Base-by-base conservation (phyloP, 2,113 vertebrate genomes). In the Trematomus loennbergii region DNA sequence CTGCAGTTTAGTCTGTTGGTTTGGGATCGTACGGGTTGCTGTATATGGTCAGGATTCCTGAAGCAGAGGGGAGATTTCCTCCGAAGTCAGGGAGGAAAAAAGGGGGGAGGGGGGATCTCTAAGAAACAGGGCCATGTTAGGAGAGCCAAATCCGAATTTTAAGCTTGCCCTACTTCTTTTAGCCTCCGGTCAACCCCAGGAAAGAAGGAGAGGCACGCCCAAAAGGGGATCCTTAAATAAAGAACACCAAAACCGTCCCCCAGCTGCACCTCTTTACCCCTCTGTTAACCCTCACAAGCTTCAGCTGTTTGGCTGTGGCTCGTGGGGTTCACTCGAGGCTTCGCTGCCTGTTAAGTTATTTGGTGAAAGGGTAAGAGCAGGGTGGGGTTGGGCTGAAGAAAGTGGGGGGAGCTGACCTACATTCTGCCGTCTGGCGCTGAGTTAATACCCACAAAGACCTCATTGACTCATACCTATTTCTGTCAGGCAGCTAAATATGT, bases 371-470 rank as follows among this genome's bases (percentile, higher is more conserved):
- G 54, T 50, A 49, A 72, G 60, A 57, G 74, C 49, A 74, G 78
- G 83, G 78, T 66, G 61, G 85, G 85, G 66, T 59, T 29, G 0
- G 48, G 61, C 33, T 65, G 63, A 71, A 74, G 85, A 79, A 77
- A 71, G 67, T 53, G 33, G 90, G 91, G 58, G 90, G 81, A 36
- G 85, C 81, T 94, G 95, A 94, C 95, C 94, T 94, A 95, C 83
- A 94, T 95, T 94, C 79, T 72, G 33, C 73, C 69, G 77, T 48
- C 45, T n/a, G 58, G 45, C 29, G 25, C 62, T 71, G 69, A 46
- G 62, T 67, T 72, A 45, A 75, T 40, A 52, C 18, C 69, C 79
- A 84, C 82, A 87, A 76, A 62, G 33, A 45, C 12, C 59, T 33
- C 25, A 73, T 45, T 82, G 75, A 84, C 81, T 78, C 36, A 83